Base-by-base conservation (phyloP, 2,113 vertebrate genomes). In the Antechinus flavipes region DNA sequence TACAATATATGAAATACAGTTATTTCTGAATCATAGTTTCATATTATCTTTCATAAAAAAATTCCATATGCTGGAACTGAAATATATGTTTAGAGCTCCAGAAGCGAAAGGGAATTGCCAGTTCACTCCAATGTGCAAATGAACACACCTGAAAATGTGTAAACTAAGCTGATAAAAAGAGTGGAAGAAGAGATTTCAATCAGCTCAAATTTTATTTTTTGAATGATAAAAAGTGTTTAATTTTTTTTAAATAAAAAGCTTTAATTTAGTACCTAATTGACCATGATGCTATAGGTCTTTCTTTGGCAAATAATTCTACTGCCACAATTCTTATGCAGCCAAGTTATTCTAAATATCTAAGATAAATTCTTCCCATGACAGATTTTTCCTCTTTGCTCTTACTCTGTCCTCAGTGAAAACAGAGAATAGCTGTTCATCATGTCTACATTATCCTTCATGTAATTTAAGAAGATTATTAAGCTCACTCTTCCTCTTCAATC, bases 381-480 rank as follows among this genome's bases (percentile, higher is more conserved):
- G 89, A 91, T 8, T 47, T 42, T 25, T 10, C 8, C 61, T 46
- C 23, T 96, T 95, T 89, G 89, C 89, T 92, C 84, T 89, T 68
- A 10, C 56, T 94, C 68, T 95, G 14, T 84, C 89, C 55, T 84
- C 19, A 84, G 68, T 84, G 35, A 22, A 84, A 84, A 84, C 42
- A 84, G n/a, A 84, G n/a, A 84, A 42, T n/a, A 84, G 68, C n/a
- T 84, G 68, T 84, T 84, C 68, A 84, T 84, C 68, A 42, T 84
- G 68, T 16, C 0, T 54, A 89, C 93, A 93, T 91, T 91, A 35
- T 94, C 84, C 89, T 95, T 90, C 50, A 53, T 94, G 93, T 53
- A 94, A 93, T 96, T 95, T 93, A 91, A 68, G 91, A 96, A 93
- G 90, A 30, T 95, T 91, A 90, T 50, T 96, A 93, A 96, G 97